Percentiles rank a stretch among this genome's conserved stretches.
Conservation (phyloP, 2,888 invertebrate genomes). For the Osmoderma eremita region DNA sequence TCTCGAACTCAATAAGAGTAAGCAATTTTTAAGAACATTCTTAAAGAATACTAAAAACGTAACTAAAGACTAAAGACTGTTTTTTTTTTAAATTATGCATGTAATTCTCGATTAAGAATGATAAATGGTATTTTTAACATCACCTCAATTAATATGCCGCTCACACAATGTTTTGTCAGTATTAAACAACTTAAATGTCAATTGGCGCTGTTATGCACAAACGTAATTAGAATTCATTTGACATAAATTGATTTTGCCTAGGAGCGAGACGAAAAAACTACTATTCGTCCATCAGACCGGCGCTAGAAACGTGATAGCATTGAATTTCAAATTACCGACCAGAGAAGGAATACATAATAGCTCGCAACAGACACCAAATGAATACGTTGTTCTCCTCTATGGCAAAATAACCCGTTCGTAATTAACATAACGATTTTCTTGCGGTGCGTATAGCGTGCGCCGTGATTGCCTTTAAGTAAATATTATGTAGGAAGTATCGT, state of each 20-base stretch:
- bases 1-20: background rate
- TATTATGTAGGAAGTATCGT: constrained; percentile 2
- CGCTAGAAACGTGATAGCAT: constrained; percentile 13
- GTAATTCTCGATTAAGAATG: too few relatives aligned
- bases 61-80: too few relatives aligned
- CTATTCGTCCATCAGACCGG: constrained; percentile 10
- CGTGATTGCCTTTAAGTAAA: background rate
- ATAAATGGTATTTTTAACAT: too few relatives aligned
- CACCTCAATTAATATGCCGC: too few relatives aligned
- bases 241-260: constrained; percentile 19
- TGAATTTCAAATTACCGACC: constrained; percentile 3
- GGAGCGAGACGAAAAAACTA: constrained; percentile 3
- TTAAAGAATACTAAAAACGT: background rate
- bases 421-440: constrained; percentile 1
- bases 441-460: background rate
- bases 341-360: background rate
- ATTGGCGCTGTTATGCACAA: constrained; percentile 5
- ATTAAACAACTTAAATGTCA: background rate
- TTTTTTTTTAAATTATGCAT: too few relatives aligned
- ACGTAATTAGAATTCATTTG: constrained; percentile 12
- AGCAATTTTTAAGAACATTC: background rate
- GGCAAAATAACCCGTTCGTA: background rate
- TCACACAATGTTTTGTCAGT: too few relatives aligned
- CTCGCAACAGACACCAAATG: background rate
- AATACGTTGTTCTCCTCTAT: background rate